A percentile compares a stretch with the other conserved stretches of the same genome.
Conservation (phyloP, 2,888 invertebrate genomes). For the Neria commutata region DNA sequence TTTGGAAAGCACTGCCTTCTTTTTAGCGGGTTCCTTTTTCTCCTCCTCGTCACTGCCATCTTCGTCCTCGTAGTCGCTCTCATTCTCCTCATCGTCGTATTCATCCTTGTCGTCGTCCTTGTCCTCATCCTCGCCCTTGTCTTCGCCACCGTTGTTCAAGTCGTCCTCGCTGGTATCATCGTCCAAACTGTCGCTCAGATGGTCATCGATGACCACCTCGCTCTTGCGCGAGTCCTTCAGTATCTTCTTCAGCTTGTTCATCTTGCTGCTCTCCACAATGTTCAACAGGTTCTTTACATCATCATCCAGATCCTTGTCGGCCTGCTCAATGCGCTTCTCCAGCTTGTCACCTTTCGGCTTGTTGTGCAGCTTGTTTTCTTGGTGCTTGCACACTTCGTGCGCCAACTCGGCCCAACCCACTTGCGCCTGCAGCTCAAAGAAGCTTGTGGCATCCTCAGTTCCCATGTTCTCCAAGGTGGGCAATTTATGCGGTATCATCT, state of each 20-base stretch:
- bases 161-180: conserved; percentile 43
- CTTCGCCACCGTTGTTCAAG: conserved; percentile 47
- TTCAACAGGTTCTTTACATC: conserved; percentile 47
- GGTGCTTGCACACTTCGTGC: conserved; percentile 56
- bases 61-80: conserved; percentile 55
- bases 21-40: conserved; percentile 36
- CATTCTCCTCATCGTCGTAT: conserved; percentile 60
- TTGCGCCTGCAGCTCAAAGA: conserved; percentile 38
- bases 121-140: conserved; percentile 55
- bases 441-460: conserved; percentile 40
- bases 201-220: conserved; percentile 24
- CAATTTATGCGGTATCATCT: conserved; percentile 46
- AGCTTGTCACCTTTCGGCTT: conserved; percentile 35
- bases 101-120: conserved; percentile 59
- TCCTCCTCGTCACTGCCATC: conserved; percentile 41
- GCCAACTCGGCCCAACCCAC: conserved; percentile 56
- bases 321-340: conserved; percentile 45
- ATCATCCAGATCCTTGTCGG: conserved; percentile 46
- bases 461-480: conserved; percentile 45
- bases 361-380: conserved; percentile 25
- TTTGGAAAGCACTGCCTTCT: conserved; percentile 33
- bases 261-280: conserved; percentile 44
- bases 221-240: conserved; percentile 43
- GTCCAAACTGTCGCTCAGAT: conserved; percentile 27
- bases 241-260: conserved; percentile 46